phyloP scores from a whole-genome alignment of 2,113 vertebrate species.

The Odontesthes bonariensis region DNA sequence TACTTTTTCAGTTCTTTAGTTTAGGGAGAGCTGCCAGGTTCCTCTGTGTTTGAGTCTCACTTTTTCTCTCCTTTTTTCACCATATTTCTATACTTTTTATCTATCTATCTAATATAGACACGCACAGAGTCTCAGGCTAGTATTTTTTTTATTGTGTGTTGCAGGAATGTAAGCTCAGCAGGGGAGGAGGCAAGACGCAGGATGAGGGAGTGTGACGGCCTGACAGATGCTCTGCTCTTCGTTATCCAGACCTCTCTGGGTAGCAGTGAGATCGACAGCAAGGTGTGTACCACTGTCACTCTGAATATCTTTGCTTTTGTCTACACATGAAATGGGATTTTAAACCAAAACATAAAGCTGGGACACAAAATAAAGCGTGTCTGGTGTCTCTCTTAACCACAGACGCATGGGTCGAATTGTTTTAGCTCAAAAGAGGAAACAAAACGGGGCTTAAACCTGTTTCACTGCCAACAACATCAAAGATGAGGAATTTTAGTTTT shows the following conservation, averaged over 20 bases:
- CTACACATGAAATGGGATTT: slow-evolving; percentile 12
- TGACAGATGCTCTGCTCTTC: slow-evolving; percentile 96
- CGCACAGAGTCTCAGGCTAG: neutral
- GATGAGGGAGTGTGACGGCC: slow-evolving; percentile 98
- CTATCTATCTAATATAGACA: neutral
- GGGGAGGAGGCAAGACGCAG: slow-evolving; percentile 97
- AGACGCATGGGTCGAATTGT: neutral
- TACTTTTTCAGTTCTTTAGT: slow-evolving; percentile 60
- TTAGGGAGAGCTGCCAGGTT: slow-evolving; percentile 57
- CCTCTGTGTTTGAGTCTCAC: slow-evolving; percentile 32
- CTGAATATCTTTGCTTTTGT: slow-evolving; percentile 8
- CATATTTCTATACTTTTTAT: slow-evolving; percentile 6
- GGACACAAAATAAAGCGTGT: neutral
- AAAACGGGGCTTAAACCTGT: neutral
- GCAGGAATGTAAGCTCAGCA: slow-evolving; percentile 97
- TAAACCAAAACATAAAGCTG: neutral
- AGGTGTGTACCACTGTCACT: slow-evolving; percentile 85
- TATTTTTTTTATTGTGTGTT: slow-evolving; percentile 63
- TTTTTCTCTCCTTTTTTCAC: neutral
- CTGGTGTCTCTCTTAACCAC: neutral
- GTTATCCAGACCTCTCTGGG: slow-evolving; percentile 98
- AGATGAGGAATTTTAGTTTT: slow-evolving; percentile 13
- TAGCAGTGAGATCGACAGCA: slow-evolving; percentile 99
- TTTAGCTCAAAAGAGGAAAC: neutral
- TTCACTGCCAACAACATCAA: slow-evolving; percentile 12